These are phyloP conservation scores for Drosophila equinoxialis DNA, from an alignment of 1,140 invertebrate genomes.

Conservation along the genomic window DNA sequence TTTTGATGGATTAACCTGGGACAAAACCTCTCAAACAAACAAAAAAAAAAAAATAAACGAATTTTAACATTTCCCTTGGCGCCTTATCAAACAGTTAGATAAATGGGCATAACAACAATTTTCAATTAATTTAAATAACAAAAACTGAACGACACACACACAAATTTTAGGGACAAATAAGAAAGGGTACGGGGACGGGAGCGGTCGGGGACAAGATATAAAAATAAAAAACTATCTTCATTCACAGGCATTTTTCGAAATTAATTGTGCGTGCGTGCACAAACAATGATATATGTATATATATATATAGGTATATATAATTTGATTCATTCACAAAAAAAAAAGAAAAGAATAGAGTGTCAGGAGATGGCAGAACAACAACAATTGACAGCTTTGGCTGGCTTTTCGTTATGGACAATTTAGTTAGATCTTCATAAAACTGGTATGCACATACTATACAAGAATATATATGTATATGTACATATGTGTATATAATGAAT, in stretches of 20 bases:
- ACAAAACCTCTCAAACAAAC: background rate
- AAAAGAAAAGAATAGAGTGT: no score
- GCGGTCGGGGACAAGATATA: background rate
- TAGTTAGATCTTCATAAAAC: constrained; percentile 8
- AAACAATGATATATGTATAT: background rate
- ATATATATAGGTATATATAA: background rate
- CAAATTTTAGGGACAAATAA: background rate
- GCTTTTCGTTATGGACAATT: constrained; percentile 5
- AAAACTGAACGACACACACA: background rate
- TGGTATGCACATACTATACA: background rate
- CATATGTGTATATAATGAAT: no score
- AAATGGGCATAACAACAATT: background rate
- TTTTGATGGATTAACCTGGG: constrained; percentile 26
- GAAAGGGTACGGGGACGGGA: background rate
- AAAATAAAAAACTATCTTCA: constrained; percentile 3
- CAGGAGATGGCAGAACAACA: background rate
- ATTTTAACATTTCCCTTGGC: background rate
- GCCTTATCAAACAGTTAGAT: constrained; percentile 7
- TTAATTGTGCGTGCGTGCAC: constrained; percentile 12
- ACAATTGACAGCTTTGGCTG: constrained; percentile 1
- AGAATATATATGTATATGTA: background rate
- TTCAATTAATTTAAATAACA: constrained; percentile 19
- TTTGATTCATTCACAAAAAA: constrained; percentile 18
- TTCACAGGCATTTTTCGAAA: constrained; percentile 5
- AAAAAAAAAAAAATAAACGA: no score